These are phyloP conservation scores for Melieria omissa DNA, from an alignment of 2,888 invertebrate genomes.

Conservation along the genomic window DNA sequence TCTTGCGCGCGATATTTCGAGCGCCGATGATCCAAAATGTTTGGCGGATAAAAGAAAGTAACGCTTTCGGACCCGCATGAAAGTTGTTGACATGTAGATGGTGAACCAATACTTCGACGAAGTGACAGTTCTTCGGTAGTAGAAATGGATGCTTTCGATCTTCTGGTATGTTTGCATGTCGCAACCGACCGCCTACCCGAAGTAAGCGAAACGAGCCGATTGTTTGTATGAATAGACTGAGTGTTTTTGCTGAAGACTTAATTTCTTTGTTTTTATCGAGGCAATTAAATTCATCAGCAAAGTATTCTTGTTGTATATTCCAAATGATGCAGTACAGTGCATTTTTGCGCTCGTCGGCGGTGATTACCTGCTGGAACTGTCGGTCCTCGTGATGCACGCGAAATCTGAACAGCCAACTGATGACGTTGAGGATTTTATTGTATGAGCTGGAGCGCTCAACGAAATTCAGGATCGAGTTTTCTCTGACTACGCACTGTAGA, in stretches of 20 bases:
- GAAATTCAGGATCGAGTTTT: not conserved
- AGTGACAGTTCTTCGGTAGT: conserved; percentile 22
- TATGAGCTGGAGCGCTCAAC: not conserved
- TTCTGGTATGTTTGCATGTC: conserved; percentile 23
- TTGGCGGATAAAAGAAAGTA: conserved; percentile 27
- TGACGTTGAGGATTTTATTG: not conserved
- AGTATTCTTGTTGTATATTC: conserved; percentile 24
- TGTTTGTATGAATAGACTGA: conserved; percentile 36
- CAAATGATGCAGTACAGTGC: conserved; percentile 22
- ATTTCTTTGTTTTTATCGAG: not conserved
- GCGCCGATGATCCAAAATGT: conserved; percentile 40
- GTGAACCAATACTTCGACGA: conserved; percentile 25
- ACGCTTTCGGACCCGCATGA: conserved; percentile 39
- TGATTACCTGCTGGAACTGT: not conserved
- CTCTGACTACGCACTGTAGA: too few relatives aligned
- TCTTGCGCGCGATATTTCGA: conserved; percentile 28
- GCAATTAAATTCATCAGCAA: conserved; percentile 7
- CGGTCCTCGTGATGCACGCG: too few relatives aligned
- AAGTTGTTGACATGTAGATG: conserved; percentile 38
- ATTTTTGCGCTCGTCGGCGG: not conserved
- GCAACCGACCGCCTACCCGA: conserved; percentile 37
- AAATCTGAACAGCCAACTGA: not conserved
- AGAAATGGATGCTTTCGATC: conserved; percentile 30
- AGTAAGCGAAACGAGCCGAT: conserved; percentile 32
- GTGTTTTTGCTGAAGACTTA: conserved; percentile 3